Base-by-base conservation (phyloP, 2,113 vertebrate species). In the Nothobranchius kuhntae region DNA sequence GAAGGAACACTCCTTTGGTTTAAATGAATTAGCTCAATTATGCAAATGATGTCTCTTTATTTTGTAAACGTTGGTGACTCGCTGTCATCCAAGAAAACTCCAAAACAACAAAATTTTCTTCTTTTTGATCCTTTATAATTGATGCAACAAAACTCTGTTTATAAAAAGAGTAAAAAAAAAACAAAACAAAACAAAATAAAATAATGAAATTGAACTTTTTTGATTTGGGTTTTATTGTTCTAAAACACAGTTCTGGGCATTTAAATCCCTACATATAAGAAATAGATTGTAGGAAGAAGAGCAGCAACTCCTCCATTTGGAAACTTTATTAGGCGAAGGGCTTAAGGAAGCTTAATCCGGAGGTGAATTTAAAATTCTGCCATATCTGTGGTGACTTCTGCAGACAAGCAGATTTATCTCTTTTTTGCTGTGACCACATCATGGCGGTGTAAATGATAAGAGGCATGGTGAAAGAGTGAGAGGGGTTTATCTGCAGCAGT, bases 361-460 rank as follows among this genome's bases (percentile, higher is more conserved):
- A 79, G 79, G 77, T 81, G 52, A 69, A 75, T 83, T 84, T 76
- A 67, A 80, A 84, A 84, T 77, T 57, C 79, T 42, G 71, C 51
- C 77, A 61, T 75, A 78, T 85, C 78, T 85, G 77, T 68, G 55
- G 65, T 51, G 65, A 82, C 86, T 73, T 75, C n/a, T 2, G 9
- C 80, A 68, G 79, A 80, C 75, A 62, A 75, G 84, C 78, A 82
- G 83, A 87, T 87, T 83, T 72, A 76, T 87, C 85, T 83, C 70
- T 70, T 87, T 87, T 87, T 65, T 74, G 88, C 88, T 86, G 81
- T 78, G 81, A 84, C 86, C 83, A 86, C 85, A 86, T 82, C 83
- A 71, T 36, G 78, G 80, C 85, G 72, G 80, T 59, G 80, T 57
- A 46, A 75, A 76, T 70, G 89, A 90, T 90, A 90, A 90, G 88